phyloP scores from a whole-genome alignment of 1,140 invertebrate species.

The Drosophila truncata region DNA sequence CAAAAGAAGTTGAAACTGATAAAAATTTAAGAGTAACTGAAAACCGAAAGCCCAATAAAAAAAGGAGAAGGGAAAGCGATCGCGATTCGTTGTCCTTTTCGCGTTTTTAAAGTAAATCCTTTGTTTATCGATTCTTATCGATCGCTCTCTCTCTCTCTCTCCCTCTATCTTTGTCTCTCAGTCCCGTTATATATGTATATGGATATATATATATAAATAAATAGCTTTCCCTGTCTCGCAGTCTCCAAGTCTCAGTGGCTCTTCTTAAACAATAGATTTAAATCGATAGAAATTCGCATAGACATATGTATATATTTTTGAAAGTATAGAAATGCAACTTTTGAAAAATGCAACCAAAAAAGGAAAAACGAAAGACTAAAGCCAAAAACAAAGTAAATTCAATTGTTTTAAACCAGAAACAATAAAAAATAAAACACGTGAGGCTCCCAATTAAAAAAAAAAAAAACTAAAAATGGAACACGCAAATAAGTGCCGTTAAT shows the following conservation, averaged over 20 bases:
- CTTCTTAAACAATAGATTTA: slow-evolving; percentile 57
- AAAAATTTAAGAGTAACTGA: slow-evolving; percentile 69
- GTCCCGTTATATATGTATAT: slow-evolving; percentile 24
- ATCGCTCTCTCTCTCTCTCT: slow-evolving; percentile 27
- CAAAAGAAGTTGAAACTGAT: slow-evolving; percentile 74
- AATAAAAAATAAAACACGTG: slow-evolving; percentile 24
- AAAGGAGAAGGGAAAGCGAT: slow-evolving; percentile 16
- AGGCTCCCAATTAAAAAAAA: slow-evolving; percentile 12
- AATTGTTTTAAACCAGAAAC: slow-evolving; percentile 43
- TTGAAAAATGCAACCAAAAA: slow-evolving; percentile 62
- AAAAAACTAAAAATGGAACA: slow-evolving; percentile 1
- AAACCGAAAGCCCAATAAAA: slow-evolving; percentile 47
- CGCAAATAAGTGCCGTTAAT: slow-evolving; percentile 37
- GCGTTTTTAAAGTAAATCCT: slow-evolving; percentile 28
- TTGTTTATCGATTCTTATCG: slow-evolving; percentile 38
- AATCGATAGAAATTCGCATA: slow-evolving; percentile 54
- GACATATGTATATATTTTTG: slow-evolving; percentile 75
- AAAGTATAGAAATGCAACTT: slow-evolving; percentile 79
- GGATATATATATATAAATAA: slow-evolving; percentile 4
- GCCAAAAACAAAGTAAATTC: slow-evolving; percentile 48
- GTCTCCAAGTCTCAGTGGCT: slow-evolving; percentile 20
- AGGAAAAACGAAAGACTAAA: slow-evolving; percentile 51
- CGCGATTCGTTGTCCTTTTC: slow-evolving; percentile 25
- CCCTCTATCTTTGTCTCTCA: slow-evolving; percentile 28
- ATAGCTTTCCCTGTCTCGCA: slow-evolving; percentile 8